Conservation (phyloP, 2,888 invertebrate species). For the Netelia melanura region DNA sequence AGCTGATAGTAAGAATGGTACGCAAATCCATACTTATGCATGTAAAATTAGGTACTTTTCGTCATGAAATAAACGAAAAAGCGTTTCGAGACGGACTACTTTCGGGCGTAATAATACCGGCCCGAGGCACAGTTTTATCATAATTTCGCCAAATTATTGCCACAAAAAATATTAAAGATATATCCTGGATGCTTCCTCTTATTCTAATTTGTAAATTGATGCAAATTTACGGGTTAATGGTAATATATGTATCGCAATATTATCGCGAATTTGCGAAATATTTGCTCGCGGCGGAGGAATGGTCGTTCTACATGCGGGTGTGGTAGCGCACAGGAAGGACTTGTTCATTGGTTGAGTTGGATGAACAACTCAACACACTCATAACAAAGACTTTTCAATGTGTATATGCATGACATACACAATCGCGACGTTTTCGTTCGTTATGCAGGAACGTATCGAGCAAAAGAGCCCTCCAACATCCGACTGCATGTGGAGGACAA, state of each 20-base stretch:
- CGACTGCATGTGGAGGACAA: neutral
- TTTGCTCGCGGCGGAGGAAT: conserved; percentile 74
- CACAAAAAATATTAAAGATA: conserved; percentile 33
- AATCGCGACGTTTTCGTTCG: conserved; percentile 72
- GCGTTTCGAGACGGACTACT: conserved; percentile 74
- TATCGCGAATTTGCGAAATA: conserved; percentile 35
- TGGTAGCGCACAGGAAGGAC: conserved; percentile 70
- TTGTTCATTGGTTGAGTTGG: conserved; percentile 75
- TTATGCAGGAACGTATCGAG: conserved; percentile 72
- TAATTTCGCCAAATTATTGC: neutral
- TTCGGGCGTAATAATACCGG: conserved; percentile 77
- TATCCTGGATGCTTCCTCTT: neutral
- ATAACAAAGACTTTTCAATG: conserved; percentile 68
- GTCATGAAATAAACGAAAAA: conserved; percentile 68
- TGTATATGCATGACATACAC: conserved; percentile 72
- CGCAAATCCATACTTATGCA: neutral
- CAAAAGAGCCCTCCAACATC: conserved; percentile 22
- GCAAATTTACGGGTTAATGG: neutral
- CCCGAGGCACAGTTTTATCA: conserved; percentile 26
- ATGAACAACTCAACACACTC: conserved; percentile 73
- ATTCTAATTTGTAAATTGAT: neutral
- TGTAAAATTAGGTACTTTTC: conserved; percentile 45
- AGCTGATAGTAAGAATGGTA: neutral
- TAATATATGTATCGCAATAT: neutral
- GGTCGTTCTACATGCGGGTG: conserved; percentile 71